Conservation (phyloP, 1,140 invertebrate genomes). For the Neelides sp. region DNA sequence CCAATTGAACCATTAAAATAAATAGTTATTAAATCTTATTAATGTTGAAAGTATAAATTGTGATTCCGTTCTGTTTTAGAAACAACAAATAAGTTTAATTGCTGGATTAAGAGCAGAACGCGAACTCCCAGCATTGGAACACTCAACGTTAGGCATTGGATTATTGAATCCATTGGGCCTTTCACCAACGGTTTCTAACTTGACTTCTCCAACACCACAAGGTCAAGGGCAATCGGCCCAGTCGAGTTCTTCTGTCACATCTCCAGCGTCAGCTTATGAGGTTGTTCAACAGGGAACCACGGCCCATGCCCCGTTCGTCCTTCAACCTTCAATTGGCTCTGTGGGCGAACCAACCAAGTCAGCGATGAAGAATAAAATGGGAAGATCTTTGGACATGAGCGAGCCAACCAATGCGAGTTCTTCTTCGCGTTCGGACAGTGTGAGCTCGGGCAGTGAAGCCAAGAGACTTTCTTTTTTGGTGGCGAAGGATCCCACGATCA, state of each 20-base stretch:
- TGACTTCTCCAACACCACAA: constrained; percentile 10
- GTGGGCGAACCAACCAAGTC: constrained; percentile 1
- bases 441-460: constrained; percentile 26
- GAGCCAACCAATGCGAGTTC: constrained; percentile 19
- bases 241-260: constrained; percentile 18
- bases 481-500: constrained; percentile 10
- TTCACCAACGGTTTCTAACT: constrained; percentile 10
- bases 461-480: constrained; percentile 26
- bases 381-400: constrained; percentile 18
- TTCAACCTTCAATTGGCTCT: constrained; percentile 7
- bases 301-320: constrained; percentile 9
- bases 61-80: constrained; percentile 13
- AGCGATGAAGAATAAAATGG: constrained; percentile 13
- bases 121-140: constrained; percentile 35
- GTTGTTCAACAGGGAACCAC: constrained; percentile 3
- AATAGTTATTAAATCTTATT: neutral
- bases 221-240: constrained; percentile 1
- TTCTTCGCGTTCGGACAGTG: constrained; percentile 24
- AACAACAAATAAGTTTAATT: constrained; percentile 84
- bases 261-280: constrained; percentile 10
- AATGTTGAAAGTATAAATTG: neutral
- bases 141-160: constrained; percentile 32
- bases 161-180: constrained; percentile 16
- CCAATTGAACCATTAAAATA: neutral
- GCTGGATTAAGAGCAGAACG: constrained; percentile 55